phyloP scores from a whole-genome alignment of 30 jellyfish, hydroid and myxozoan species.

The Aurelia aurita complex sp. Pacific region DNA sequence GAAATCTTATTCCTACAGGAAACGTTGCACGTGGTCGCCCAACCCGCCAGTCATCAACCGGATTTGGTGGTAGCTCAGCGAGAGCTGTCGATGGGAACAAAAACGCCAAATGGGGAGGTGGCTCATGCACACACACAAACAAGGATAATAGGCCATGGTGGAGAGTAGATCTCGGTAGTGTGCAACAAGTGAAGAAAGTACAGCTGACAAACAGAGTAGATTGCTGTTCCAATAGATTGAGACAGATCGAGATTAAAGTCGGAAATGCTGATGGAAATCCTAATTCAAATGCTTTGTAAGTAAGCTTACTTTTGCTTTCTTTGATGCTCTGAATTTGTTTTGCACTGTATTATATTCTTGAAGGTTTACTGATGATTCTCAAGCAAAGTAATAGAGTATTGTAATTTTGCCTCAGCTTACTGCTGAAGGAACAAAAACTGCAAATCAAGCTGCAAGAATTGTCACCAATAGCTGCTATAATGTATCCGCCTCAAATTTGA shows the following conservation, averaged over 20 bases:
- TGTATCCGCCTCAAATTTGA: too few species aligned
- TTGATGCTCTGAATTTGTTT: background rate
- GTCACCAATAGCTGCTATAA: too few species aligned
- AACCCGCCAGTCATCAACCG: constrained; percentile 66
- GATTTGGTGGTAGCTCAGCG: constrained; percentile 38
- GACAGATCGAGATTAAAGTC: constrained; percentile 40
- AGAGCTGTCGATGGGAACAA: constrained; percentile 71
- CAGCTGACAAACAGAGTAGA: constrained; percentile 52
- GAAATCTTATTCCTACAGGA: background rate
- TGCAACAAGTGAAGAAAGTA: constrained; percentile 34
- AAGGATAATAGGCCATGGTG: constrained; percentile 65
- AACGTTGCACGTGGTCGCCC: constrained; percentile 55
- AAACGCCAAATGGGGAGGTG: constrained; percentile 63
- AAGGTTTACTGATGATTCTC: background rate
- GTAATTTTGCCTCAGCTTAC: too few species aligned
- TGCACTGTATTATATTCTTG: background rate
- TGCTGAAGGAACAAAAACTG: too few species aligned
- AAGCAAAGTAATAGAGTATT: background rate
- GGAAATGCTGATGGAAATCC: constrained; percentile 50
- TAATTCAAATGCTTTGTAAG: constrained; percentile 33
- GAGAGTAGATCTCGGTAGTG: constrained; percentile 67
- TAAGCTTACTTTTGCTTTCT: background rate
- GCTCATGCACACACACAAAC: constrained; percentile 65
- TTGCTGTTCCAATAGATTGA: constrained; percentile 38
- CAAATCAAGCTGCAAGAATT: too few species aligned